Percentiles rank a stretch among this genome's conserved stretches.
Conservation (phyloP, 2,797 vertebrate species). For the Oophaga sylvatica region DNA sequence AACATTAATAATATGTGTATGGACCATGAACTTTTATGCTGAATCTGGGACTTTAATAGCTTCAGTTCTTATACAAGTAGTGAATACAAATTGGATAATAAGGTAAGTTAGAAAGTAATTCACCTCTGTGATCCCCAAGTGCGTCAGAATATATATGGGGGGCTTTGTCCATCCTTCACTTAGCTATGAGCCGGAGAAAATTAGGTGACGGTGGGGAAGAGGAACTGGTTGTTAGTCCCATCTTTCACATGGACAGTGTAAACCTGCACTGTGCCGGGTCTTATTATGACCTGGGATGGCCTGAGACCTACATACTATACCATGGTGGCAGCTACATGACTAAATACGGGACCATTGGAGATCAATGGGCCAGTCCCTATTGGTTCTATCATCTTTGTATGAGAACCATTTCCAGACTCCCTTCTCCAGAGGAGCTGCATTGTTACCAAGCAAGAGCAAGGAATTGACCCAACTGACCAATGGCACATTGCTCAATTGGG, state of each 20-base stretch:
- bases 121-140: background rate
- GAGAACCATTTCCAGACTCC: too few relatives aligned
- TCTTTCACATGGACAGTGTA: background rate
- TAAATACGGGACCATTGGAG: background rate
- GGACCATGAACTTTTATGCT: conserved; percentile 48
- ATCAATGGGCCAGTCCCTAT: background rate
- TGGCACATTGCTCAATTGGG: too few relatives aligned
- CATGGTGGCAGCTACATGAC: background rate
- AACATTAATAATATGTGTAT: conserved; percentile 48
- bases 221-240: background rate
- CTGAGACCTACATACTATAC: too few relatives aligned
- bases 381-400: background rate
- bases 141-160: background rate
- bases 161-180: background rate
- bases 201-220: background rate
- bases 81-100: conserved; percentile 31
- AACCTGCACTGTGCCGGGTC: too few relatives aligned
- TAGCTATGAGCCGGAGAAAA: background rate
- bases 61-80: background rate
- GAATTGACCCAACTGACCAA: too few relatives aligned
- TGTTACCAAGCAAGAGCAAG: too few relatives aligned
- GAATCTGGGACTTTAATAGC: conserved; percentile 22
- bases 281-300: background rate
- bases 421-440: too few relatives aligned
- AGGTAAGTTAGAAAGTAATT: conserved; percentile 1